Evolutionary conservation across 1,140 invertebrate genomes (phyloP).

Genomic region (Stenopsyche tienmushanensis): DNA sequence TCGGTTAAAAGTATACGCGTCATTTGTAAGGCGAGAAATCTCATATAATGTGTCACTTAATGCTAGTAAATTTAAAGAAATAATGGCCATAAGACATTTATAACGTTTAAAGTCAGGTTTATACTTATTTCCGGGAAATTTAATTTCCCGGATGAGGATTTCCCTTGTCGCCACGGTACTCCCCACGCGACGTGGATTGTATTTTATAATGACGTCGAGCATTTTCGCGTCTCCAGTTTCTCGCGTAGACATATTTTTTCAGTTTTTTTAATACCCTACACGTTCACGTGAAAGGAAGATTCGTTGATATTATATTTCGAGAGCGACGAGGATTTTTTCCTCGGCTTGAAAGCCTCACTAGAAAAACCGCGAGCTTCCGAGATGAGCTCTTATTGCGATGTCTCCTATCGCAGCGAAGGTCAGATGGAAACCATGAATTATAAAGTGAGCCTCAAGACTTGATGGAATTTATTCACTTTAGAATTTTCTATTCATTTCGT

Average conservation of each 20-base stretch:
- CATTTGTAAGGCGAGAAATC: background rate
- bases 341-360: constrained; percentile 6
- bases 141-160: constrained; percentile 1
- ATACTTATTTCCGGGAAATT: background rate
- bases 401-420: background rate
- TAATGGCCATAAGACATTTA: background rate
- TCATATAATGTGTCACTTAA: background rate
- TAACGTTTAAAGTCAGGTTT: background rate
- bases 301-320: constrained; percentile 33
- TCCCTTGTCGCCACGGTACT: background rate
- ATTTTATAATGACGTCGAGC: constrained; percentile 32
- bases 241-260: constrained; percentile 22
- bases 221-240: constrained; percentile 28
- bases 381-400: constrained; percentile 15
- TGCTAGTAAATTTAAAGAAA: background rate
- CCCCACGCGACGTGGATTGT: background rate
- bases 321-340: constrained; percentile 16
- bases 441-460: too few species aligned
- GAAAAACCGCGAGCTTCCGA: constrained; percentile 16
- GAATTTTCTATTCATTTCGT: too few species aligned
- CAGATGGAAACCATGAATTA: background rate
- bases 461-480: too few species aligned
- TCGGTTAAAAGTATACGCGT: too few species aligned
- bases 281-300: constrained; percentile 26
- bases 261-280: constrained; percentile 20